Percentiles rank a stretch among this genome's conserved stretches.
Evolutionary conservation across 2,888 invertebrate species (phyloP).

Genomic region (Synanthedon vespiformis): DNA sequence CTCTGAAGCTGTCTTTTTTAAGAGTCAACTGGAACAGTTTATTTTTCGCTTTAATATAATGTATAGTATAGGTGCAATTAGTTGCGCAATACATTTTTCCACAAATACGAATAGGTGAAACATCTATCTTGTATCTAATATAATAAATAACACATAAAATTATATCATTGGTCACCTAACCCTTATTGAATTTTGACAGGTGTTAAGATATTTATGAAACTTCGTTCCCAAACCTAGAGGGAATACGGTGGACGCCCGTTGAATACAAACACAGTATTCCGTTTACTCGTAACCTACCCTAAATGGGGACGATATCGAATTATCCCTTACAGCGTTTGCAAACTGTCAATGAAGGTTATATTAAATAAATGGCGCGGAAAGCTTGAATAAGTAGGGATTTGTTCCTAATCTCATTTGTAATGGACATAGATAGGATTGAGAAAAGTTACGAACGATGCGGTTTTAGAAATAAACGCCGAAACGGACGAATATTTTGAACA

Average conservation of each 20-base stretch:
- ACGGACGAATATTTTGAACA: too few relatives aligned
- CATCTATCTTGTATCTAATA: too few relatives aligned
- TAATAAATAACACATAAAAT: too few relatives aligned
- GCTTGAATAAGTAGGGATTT: constrained; percentile 3
- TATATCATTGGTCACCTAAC: neutral
- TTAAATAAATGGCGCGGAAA: constrained; percentile 11
- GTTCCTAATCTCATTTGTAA: constrained; percentile 6
- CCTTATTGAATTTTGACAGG: neutral
- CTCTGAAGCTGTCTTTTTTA: too few relatives aligned
- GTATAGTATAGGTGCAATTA: too few relatives aligned
- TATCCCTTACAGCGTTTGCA: constrained; percentile 12
- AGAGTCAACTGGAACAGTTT: too few relatives aligned
- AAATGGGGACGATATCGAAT: constrained; percentile 14
- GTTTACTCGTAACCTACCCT: constrained; percentile 12
- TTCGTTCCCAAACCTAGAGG: neutral
- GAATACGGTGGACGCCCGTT: constrained; percentile 7
- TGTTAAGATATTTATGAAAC: neutral
- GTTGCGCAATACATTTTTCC: too few relatives aligned
- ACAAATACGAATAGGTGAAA: too few relatives aligned
- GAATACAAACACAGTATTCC: constrained; percentile 14
- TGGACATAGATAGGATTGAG: neutral
- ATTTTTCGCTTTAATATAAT: too few relatives aligned
- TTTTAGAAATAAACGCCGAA: neutral
- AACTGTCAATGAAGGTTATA: constrained; percentile 13
- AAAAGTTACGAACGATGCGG: neutral